These are phyloP conservation scores for Synergus japonicus DNA, from an alignment of 2,888 invertebrate genomes.

Conservation along the genomic window DNA sequence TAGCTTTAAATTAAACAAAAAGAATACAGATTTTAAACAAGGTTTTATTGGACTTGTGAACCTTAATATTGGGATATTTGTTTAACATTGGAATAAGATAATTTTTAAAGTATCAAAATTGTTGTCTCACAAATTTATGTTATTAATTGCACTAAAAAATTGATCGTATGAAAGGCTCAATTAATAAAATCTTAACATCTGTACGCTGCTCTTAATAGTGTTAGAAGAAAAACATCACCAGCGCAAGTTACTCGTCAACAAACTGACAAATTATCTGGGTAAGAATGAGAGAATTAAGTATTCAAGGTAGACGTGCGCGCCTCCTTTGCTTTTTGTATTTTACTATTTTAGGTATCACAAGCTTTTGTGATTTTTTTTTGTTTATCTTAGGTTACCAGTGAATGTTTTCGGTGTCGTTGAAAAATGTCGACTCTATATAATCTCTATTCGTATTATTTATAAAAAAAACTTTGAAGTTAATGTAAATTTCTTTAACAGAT, in stretches of 20 bases:
- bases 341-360: constrained; percentile 34
- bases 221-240: constrained; percentile 87
- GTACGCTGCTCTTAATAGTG: constrained; percentile 79
- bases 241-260: constrained; percentile 76
- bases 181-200: constrained; percentile 67
- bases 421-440: constrained; percentile 30
- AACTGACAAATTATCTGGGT: constrained; percentile 74
- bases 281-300: constrained; percentile 60
- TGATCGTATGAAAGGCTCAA: constrained; percentile 50
- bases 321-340: constrained; percentile 35
- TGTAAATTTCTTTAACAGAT: no score
- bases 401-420: constrained; percentile 47
- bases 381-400: background rate
- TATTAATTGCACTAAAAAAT: constrained; percentile 43
- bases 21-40: background rate
- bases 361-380: constrained; percentile 40
- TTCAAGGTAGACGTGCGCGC: constrained; percentile 33
- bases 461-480: background rate
- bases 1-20: background rate
- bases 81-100: background rate
- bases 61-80: background rate
- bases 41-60: constrained; percentile 3
- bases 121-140: constrained; percentile 42
- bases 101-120: constrained; percentile 41
- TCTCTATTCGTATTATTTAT: background rate